phyloP scores from a whole-genome alignment of 2,113 vertebrate genomes.

The Ceratotherium simum region DNA sequence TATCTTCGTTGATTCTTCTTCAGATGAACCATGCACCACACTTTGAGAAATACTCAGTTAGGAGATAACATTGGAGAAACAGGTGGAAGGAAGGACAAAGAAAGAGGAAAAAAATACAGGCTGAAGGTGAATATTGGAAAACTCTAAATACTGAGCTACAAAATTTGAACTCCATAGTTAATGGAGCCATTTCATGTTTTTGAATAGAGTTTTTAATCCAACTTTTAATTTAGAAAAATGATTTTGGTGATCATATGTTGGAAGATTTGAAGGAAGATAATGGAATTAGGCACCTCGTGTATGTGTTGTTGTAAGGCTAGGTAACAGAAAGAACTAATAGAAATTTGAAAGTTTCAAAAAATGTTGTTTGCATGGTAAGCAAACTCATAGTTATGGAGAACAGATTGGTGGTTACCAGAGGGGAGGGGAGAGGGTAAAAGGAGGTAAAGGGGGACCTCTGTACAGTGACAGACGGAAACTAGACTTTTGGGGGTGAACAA shows the following conservation, averaged over 20 bases:
- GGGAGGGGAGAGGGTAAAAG: too few species aligned
- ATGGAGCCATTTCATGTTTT: background rate
- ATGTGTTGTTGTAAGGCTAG: background rate
- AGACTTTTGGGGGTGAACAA: too few species aligned
- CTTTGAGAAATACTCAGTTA: slow-evolving; percentile 28
- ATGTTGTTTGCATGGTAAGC: background rate
- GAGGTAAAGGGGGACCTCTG: too few species aligned
- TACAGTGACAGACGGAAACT: too few species aligned
- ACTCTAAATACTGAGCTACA: background rate
- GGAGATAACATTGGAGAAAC: background rate
- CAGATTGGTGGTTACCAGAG: too few species aligned
- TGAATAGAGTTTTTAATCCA: background rate
- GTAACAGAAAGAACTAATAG: background rate
- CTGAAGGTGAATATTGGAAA: background rate
- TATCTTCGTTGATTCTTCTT: background rate
- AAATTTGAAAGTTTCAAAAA: background rate
- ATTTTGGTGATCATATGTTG: background rate
- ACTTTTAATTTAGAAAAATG: slow-evolving; percentile 43
- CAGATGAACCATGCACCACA: background rate
- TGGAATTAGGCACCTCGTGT: background rate
- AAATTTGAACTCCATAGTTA: background rate
- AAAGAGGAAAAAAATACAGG: background rate
- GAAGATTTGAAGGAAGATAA: background rate
- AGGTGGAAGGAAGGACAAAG: background rate
- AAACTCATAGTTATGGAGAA: too few species aligned